Base-by-base conservation (phyloP, 2,888 invertebrate genomes). In the Aradus depressus region DNA sequence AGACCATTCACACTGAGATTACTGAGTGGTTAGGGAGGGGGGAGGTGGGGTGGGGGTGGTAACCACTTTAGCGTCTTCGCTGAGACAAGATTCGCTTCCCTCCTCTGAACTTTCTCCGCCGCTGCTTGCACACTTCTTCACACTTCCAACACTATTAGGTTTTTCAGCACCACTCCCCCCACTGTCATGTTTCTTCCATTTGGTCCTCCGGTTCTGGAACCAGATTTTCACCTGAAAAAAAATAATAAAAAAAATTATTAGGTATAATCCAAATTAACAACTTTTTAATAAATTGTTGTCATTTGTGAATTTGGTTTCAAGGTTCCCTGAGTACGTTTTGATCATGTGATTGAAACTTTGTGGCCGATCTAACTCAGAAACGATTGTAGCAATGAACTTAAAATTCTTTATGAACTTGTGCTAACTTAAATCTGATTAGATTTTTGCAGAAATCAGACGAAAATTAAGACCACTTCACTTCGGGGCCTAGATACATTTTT, bases 111-210 rank as follows among this genome's bases (percentile, higher is more conserved):
- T 58, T 35, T 58, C 57, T 23, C 59, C 59, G 34, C 56, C 58
- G 39, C 57, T 54, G 43, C 58, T 56, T 35, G 55, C 51, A 16
- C 56, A 55, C 31, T 57, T 52, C 51, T 59, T 59, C 10, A 50
- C 34, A 8, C 48, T 44, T 8, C 8, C 28, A 14, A 31, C 39
- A 6, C 25, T 25, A 2, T 25, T 6, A 19, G 39, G 41, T n/a
- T 38, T 44, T 14, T 47, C 50, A 16, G 37, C 28, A 3, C 14
- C 35, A 6, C 26, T 38, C 4, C 4, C 19, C 14, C 44, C 39
- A 6, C 38, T 35, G 37, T 92, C 92, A 67, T 90, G 90, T 68
- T 92, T 92, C 72, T 92, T 93, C 81, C 82, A 82, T 64, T 82
- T 82, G 19, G 81, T 82, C 51, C 82, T 71, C 68, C 92, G 75